Conservation (phyloP, 2,888 invertebrate genomes). For the Caenorhabditis angaria region DNA sequence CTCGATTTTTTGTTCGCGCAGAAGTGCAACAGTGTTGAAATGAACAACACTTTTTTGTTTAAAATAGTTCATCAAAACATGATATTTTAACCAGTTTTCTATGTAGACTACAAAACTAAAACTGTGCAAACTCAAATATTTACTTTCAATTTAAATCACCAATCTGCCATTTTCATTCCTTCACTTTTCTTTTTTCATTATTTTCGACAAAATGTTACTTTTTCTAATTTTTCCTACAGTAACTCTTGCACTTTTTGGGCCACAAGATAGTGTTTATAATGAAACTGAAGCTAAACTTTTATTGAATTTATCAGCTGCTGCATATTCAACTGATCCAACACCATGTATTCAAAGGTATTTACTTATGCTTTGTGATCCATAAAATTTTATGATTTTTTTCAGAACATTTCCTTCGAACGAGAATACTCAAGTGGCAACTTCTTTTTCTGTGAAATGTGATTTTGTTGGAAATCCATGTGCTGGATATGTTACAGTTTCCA, state of each 20-base stretch:
- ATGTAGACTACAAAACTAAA: too few species aligned
- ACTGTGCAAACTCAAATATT: not conserved
- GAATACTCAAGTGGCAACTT: constrained; percentile 19
- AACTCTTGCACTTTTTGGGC: constrained; percentile 11
- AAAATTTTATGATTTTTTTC: constrained; percentile 10
- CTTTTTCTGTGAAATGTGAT: constrained; percentile 40
- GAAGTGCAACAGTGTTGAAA: too few species aligned
- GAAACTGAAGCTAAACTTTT: constrained; percentile 53
- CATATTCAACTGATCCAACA: constrained; percentile 46
- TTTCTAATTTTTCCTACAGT: not conserved
- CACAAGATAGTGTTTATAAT: constrained; percentile 43
- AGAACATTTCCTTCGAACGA: constrained; percentile 30
- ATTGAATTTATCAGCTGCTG: constrained; percentile 56
- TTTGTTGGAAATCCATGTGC: constrained; percentile 49
- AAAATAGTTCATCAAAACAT: too few species aligned
- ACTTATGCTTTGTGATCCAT: not conserved
- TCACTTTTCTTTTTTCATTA: not conserved
- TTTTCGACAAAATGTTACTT: not conserved
- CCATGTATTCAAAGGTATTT: constrained; percentile 23
- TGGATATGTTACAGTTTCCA: constrained; percentile 35
- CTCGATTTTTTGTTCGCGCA: too few species aligned
- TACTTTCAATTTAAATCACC: not conserved
- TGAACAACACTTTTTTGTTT: too few species aligned
- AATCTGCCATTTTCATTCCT: not conserved
- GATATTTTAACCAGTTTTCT: too few species aligned